Evolutionary conservation across 2,797 vertebrate genomes (phyloP).

Genomic region (Onychomys arenicola): DNA sequence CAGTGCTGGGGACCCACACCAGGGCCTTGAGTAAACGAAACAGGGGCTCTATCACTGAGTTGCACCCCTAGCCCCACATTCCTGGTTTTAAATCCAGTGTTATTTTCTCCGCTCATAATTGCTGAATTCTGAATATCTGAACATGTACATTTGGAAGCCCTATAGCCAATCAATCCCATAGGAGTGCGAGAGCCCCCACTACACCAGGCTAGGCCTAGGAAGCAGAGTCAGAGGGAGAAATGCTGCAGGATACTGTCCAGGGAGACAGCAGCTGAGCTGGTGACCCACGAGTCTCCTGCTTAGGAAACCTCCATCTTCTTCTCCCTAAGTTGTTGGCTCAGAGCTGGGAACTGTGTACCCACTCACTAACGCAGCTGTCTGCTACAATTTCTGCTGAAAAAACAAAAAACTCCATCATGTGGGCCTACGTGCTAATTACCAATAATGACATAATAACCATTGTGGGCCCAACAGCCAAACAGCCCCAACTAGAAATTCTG

Average conservation of each 20-base stretch:
- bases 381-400: slow-evolving; percentile 78
- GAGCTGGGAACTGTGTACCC: slow-evolving; percentile 7
- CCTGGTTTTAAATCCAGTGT: neutral
- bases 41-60: neutral
- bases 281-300: neutral
- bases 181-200: fast-evolving
- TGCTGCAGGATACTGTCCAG: neutral
- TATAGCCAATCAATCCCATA: neutral
- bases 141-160: slow-evolving; percentile 9
- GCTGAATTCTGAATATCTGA: slow-evolving; percentile 8
- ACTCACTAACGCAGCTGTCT: slow-evolving; percentile 36
- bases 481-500: slow-evolving; percentile 81
- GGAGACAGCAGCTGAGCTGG: neutral
- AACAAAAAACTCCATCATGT: slow-evolving; percentile 73
- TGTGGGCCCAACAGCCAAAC: slow-evolving; percentile 78
- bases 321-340: neutral
- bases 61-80: neutral
- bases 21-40: neutral
- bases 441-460: slow-evolving; percentile 82
- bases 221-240: neutral
- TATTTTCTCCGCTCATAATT: neutral
- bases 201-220: neutral
- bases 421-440: slow-evolving; percentile 80
- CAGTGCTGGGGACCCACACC: neutral
- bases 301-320: neutral